phyloP scores from a whole-genome alignment of 1,140 invertebrate genomes.

The Leptoteleia sp. region DNA sequence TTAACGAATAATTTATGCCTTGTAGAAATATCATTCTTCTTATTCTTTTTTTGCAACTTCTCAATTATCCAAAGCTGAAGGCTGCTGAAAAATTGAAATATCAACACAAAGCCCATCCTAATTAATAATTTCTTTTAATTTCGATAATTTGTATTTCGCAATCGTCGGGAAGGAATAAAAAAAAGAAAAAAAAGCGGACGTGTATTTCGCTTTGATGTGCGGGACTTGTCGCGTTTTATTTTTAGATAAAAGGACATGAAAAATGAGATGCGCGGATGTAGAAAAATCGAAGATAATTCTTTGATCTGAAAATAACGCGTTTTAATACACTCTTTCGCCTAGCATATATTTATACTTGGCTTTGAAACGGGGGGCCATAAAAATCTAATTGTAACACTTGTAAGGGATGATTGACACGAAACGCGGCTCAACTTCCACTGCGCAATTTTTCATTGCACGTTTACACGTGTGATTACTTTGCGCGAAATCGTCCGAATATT shows the following conservation, averaged over 20 bases:
- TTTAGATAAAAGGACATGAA: slow-evolving; percentile 39
- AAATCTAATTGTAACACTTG: slow-evolving; percentile 47
- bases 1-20: slow-evolving; percentile 12
- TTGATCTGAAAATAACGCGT: slow-evolving; percentile 53
- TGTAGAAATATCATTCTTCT: too few species aligned
- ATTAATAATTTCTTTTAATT: too few species aligned
- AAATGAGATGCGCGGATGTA: slow-evolving; percentile 31
- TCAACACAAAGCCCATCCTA: too few species aligned
- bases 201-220: slow-evolving; percentile 43
- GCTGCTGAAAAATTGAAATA: too few species aligned
- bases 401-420: slow-evolving; percentile 43
- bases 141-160: too few species aligned
- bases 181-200: slow-evolving; percentile 2
- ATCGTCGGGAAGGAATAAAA: too few species aligned
- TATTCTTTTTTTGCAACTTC: too few species aligned
- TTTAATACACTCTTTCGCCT: not conserved
- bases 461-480: slow-evolving; percentile 53
- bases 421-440: slow-evolving; percentile 20
- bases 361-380: slow-evolving; percentile 7
- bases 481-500: slow-evolving; percentile 53
- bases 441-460: slow-evolving; percentile 43
- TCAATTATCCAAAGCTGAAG: too few species aligned
- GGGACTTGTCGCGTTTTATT: slow-evolving; percentile 11
- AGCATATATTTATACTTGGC: slow-evolving; percentile 37
- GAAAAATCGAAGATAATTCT: slow-evolving; percentile 52